A percentile compares a stretch with the other conserved stretches of the same genome.
Evolutionary conservation across 1,140 invertebrate genomes (phyloP).

Genomic region (Zaprionus ornatus): DNA sequence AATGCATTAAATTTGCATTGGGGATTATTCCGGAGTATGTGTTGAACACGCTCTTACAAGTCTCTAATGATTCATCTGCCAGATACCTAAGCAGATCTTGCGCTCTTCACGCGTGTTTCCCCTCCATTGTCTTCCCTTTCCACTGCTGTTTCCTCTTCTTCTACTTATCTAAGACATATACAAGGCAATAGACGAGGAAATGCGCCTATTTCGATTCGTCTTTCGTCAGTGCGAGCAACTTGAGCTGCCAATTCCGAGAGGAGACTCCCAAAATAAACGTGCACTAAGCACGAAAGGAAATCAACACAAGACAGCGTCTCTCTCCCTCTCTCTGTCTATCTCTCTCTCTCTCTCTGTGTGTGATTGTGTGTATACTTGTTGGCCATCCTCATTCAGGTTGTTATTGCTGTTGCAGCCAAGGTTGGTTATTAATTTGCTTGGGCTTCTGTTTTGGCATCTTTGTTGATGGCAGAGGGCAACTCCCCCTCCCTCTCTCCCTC

Average conservation of each 20-base stretch:
- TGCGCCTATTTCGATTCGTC: background rate
- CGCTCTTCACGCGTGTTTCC: background rate
- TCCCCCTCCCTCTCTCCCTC: background rate
- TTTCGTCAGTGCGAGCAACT: background rate
- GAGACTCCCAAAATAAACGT: background rate
- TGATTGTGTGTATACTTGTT: conserved; percentile 15
- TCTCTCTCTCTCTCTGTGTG: background rate
- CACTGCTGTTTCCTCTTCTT: no score
- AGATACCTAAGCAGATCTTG: background rate
- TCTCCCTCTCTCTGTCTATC: background rate
- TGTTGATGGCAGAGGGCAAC: conserved; percentile 37
- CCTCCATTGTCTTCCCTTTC: background rate
- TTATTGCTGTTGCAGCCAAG: background rate
- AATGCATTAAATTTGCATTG: conserved; percentile 9
- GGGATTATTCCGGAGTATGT: background rate
- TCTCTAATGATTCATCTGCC: background rate
- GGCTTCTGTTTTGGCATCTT: conserved; percentile 42
- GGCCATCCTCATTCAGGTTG: conserved; percentile 18
- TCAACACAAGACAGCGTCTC: conserved; percentile 15
- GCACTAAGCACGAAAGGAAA: conserved; percentile 21
- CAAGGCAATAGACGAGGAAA: background rate
- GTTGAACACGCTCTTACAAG: background rate
- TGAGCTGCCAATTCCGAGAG: background rate
- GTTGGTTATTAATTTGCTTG: conserved; percentile 53
- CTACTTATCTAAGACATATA: background rate